Base-by-base conservation (phyloP, 2,113 vertebrate species). In the Podiceps cristatus region DNA sequence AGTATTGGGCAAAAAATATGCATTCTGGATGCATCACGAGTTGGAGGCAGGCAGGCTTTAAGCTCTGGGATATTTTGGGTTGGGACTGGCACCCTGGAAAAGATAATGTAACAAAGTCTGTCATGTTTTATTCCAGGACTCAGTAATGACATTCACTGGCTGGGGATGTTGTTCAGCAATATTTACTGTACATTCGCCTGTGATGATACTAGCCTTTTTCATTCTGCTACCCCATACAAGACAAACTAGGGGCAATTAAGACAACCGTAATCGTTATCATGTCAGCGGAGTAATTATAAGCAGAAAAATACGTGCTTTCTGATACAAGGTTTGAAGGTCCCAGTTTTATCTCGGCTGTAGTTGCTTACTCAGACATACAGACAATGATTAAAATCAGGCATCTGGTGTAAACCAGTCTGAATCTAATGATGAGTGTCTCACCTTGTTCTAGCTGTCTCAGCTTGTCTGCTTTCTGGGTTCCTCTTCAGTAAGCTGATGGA, bases 1-100 rank as follows among this genome's bases (percentile, higher is more conserved):
- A 45, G 13, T 31, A 31, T 1, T 63, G 44, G 8, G 29, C 35
- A 1, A 8, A 40, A 55, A 60, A 10, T 4, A 35, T 0, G 0
- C 2, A 0, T 87, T 87, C 77, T 82, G 77, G 11, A 18, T 85
- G 33, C 53, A 10, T 58, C 9, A 6, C 1, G 13, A 87, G 25
- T 40, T 75, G 44, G 35, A 95, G 23, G 16, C 60, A 63, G 55
- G 8, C 42, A 85, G 66, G 29, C 37, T 78, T 85, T 74, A 67
- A 55, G 69, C 33, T 94, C 33, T 74, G 68, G 14, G 5, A 71
- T 69, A 24, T 59, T 33, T 80, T 93, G 76, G 33, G 13, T 63
- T 95, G 28, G 14, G 64, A 69, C 68, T 66, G 55, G 33, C 69
- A 73, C 19, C 24, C 47, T 66, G 88, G 37, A 63, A 87, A 78